These are phyloP conservation scores for Taenioides sp. DNA, from an alignment of 2,797 vertebrate species.

Conservation along the genomic window DNA sequence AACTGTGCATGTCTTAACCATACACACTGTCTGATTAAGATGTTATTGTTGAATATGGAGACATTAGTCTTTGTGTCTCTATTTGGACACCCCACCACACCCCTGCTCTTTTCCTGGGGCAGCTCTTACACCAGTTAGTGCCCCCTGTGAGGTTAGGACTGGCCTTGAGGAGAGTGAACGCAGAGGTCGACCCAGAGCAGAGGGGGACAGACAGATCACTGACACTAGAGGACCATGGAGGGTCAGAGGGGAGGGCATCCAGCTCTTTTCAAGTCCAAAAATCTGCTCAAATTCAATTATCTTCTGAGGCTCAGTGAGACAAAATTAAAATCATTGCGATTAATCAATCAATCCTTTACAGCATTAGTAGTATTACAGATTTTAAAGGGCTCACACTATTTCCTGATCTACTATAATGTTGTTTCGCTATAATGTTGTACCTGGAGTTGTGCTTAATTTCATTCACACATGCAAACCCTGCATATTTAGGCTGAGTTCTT, in stretches of 20 bases:
- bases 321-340: no score
- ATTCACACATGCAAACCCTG: no score
- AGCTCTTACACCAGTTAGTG: slow-evolving; percentile 20
- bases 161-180: slow-evolving; percentile 58
- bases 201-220: slow-evolving; percentile 50
- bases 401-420: no score
- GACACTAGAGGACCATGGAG: slow-evolving; percentile 31
- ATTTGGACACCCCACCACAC: slow-evolving; percentile 6
- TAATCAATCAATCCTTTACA: no score
- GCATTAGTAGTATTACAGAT: no score
- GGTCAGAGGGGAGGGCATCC: slow-evolving; percentile 31
- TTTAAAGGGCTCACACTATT: no score
- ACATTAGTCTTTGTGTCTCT: slow-evolving; percentile 30
- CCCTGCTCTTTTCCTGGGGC: slow-evolving; percentile 9
- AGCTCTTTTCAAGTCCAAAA: slow-evolving; percentile 19
- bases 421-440: no score
- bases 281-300: slow-evolving; percentile 12
- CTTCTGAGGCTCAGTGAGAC: background rate
- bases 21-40: slow-evolving; percentile 2
- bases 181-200: slow-evolving; percentile 50
- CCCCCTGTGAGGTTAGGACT: slow-evolving; percentile 58
- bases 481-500: no score
- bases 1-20: background rate
- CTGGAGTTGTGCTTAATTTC: no score
- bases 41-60: slow-evolving; percentile 32